These are phyloP conservation scores for Atractosteus spatula DNA, from an alignment of 2,113 vertebrate genomes.

Conservation along the genomic window DNA sequence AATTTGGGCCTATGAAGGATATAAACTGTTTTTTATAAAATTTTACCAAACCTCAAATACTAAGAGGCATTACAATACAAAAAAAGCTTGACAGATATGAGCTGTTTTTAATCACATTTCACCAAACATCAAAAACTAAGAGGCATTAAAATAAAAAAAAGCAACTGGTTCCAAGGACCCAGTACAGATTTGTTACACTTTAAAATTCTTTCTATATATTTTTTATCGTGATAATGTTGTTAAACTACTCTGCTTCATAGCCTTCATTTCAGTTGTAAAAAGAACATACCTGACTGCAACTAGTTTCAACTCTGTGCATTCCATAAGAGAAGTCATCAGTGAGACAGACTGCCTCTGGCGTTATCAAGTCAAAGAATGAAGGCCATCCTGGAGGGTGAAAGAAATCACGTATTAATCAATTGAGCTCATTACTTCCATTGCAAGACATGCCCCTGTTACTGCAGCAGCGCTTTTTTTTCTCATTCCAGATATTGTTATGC, in stretches of 20 bases:
- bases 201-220: too few species aligned
- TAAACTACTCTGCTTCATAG: background rate
- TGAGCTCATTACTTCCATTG: background rate
- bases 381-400: conserved; percentile 82
- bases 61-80: too few species aligned
- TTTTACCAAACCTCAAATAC: too few species aligned
- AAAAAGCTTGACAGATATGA: too few species aligned
- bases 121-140: too few species aligned
- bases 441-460: background rate
- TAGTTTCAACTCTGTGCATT: conserved; percentile 89
- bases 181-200: too few species aligned
- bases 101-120: too few species aligned
- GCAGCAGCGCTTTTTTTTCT: background rate
- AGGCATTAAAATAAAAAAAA: too few species aligned
- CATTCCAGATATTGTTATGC: background rate
- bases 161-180: too few species aligned
- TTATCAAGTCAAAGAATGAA: conserved; percentile 86
- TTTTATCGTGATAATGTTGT: background rate
- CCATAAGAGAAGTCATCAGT: conserved; percentile 87
- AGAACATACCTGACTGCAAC: conserved; percentile 84
- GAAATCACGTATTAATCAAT: background rate
- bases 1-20: too few species aligned
- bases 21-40: too few species aligned
- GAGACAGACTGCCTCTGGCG: conserved; percentile 67
- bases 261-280: background rate